A percentile compares a stretch with the other conserved stretches of the same genome.
Conservation (phyloP, 2,888 invertebrate genomes). For the Acholoe squamosa region DNA sequence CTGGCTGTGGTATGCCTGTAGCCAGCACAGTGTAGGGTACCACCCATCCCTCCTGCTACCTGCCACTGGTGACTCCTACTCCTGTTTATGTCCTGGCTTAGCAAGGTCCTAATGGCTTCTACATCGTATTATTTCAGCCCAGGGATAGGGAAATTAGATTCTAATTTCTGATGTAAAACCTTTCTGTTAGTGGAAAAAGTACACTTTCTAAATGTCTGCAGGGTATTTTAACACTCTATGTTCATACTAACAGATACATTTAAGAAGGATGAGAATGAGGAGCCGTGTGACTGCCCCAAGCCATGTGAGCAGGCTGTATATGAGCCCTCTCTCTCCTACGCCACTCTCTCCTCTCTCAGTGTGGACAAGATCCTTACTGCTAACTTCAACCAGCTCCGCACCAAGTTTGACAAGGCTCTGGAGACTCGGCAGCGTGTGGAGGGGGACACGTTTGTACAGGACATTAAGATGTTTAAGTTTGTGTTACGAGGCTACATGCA, state of each 20-base stretch:
- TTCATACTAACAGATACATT: constrained; percentile 26
- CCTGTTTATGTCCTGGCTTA: too few species aligned
- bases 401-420: constrained; percentile 66
- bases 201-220: too few species aligned
- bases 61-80: too few species aligned
- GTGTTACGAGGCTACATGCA: constrained; percentile 53
- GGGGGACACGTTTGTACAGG: constrained; percentile 64
- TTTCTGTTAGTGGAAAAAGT: too few species aligned
- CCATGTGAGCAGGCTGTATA: constrained; percentile 71
- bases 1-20: too few species aligned
- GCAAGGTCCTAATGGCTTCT: too few species aligned
- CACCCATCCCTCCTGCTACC: too few species aligned
- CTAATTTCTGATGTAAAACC: too few species aligned
- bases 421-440: constrained; percentile 66
- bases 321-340: constrained; percentile 70
- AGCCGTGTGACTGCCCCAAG: constrained; percentile 69
- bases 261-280: constrained; percentile 23
- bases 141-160: too few species aligned
- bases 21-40: too few species aligned
- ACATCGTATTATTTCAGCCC: too few species aligned
- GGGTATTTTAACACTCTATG: too few species aligned
- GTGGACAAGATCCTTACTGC: constrained; percentile 68
- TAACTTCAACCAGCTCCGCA: constrained; percentile 59
- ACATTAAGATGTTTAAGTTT: constrained; percentile 61
- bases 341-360: constrained; percentile 68